Base-by-base conservation (phyloP, 1,140 invertebrate species). In the Globodera rostochiensis region DNA sequence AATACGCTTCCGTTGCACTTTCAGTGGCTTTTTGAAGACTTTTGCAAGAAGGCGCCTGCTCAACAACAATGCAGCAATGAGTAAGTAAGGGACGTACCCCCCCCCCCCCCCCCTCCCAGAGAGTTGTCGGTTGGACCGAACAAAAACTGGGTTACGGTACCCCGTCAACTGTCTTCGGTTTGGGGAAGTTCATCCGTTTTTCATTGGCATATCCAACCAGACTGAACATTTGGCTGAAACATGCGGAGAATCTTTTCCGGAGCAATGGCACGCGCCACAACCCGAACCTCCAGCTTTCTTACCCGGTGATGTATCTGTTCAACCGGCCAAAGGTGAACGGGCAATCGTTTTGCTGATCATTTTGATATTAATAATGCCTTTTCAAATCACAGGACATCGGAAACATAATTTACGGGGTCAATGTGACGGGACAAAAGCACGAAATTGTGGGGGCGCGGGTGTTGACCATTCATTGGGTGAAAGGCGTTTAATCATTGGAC, bases 271-370 rank as follows among this genome's bases (percentile, higher is more conserved):
- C 78, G 21, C 81, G 88, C 49, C 85, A 77, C 19, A 89, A 89
- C 74, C 88, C 88, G 3, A 89, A 89, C 82, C 82, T 89, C 19
- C 88, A 89, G 79, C 80, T 89, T 13, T 90, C 88, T 70, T 89
- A 89, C 71, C 88, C 88, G 6, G 88, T 89, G 3, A 85, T 89
- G 84, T 89, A 89, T 74, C 81, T 89, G 36, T 89, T 89, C 84
- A 89, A 89, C 74, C 80, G 88, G 36, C 88, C 88, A 15, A 89
- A 89, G 77, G 88, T 70, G 57, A 5, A 19, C 57, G 19, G 11
- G 25, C 25, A 36, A 36, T 36, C 25, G 5, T 60, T 60, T 60
- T 60, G 1, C 11, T 50, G 6, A 11, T 11, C 57, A 13, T 60
- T 60, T 15, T 60, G 13, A 60, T 60, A 36, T 2, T 36, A 2